Percentiles rank a stretch among this genome's conserved stretches.
These are phyloP conservation scores for Psephotus haematonotus DNA, from an alignment of 2,113 vertebrate species.

Conservation along the genomic window DNA sequence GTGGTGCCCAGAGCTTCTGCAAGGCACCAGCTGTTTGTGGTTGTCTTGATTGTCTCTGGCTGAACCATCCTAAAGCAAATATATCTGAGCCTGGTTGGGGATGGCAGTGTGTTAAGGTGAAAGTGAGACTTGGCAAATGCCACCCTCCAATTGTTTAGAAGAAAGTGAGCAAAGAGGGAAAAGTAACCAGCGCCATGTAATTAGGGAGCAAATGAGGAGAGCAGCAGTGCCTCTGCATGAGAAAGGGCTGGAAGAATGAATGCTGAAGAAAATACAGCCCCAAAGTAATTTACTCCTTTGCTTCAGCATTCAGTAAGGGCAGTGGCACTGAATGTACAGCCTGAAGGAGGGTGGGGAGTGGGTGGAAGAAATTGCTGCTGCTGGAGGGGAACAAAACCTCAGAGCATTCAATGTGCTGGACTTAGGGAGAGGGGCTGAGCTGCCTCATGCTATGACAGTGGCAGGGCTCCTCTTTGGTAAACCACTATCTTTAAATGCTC, in stretches of 20 bases:
- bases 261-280: too few species aligned
- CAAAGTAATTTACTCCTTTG: too few species aligned
- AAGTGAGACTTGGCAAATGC: not conserved
- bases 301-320: too few species aligned
- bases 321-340: too few species aligned
- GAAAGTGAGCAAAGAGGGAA: too few species aligned
- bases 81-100: not conserved
- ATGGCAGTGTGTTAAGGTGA: not conserved
- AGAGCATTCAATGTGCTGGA: not conserved
- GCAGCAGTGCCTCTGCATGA: too few species aligned
- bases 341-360: too few species aligned
- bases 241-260: too few species aligned
- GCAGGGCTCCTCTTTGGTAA: not conserved
- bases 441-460: not conserved
- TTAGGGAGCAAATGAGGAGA: too few species aligned
- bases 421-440: not conserved
- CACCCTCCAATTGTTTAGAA: not conserved
- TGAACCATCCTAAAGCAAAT: not conserved
- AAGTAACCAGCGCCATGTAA: too few species aligned
- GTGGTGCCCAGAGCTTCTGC: rapidly evolving
- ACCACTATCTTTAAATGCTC: rapidly evolving
- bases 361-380: too few species aligned
- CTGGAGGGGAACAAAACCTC: not conserved
- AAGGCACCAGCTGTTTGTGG: rapidly evolving
- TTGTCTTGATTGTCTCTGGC: not conserved